These are phyloP conservation scores for Cataglyphis albicans DNA, from an alignment of 2,888 invertebrate species.

Conservation along the genomic window DNA sequence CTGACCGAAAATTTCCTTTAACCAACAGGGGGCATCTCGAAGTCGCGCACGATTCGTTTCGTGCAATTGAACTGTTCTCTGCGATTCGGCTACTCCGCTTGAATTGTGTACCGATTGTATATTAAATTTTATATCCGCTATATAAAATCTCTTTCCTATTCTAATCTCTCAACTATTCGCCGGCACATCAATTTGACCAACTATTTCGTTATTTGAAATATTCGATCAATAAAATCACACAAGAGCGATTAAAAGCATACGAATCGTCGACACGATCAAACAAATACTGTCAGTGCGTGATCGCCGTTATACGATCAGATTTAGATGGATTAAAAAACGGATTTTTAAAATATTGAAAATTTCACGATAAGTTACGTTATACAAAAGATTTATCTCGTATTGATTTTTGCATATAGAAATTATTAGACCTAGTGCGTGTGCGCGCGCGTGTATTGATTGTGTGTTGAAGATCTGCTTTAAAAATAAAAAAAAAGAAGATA, in stretches of 20 bases:
- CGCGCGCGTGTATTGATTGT: too few species aligned
- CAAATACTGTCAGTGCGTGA: background rate
- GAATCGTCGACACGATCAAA: background rate
- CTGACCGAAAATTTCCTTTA: conserved; percentile 63
- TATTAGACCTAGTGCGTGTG: background rate
- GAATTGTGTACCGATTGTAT: conserved; percentile 9
- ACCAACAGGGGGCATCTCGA: conserved; percentile 33
- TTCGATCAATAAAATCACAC: background rate
- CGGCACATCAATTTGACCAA: background rate
- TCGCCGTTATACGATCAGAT: background rate
- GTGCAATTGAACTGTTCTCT: conserved; percentile 25
- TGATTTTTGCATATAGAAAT: conserved; percentile 14
- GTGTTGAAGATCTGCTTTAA: background rate
- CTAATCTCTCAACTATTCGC: background rate
- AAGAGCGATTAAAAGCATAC: background rate
- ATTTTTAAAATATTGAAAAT: conserved; percentile 26
- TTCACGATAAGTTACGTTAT: conserved; percentile 9
- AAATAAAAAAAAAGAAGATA: conserved; percentile 6
- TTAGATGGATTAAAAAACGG: conserved; percentile 1
- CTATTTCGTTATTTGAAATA: background rate
- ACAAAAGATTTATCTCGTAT: conserved; percentile 10
- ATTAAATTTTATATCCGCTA: conserved; percentile 6
- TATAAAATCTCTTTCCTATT: background rate
- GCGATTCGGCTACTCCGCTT: background rate
- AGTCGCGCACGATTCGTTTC: conserved; percentile 14